Conservation (phyloP, 1,140 invertebrate genomes). For the Hycleus phaleratus region DNA sequence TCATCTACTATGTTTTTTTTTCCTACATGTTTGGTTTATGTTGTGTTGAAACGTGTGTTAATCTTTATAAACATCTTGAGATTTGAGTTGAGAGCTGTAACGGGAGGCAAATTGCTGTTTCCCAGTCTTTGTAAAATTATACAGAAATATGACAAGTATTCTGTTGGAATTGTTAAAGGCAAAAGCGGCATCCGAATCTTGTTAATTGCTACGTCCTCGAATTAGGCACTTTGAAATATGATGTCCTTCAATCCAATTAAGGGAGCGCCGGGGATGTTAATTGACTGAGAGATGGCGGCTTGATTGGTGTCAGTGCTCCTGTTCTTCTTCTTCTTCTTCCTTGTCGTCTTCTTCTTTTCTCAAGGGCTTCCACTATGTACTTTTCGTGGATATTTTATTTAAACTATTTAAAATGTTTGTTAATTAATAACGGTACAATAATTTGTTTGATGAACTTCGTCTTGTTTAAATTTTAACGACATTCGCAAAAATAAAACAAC, state of each 20-base stretch:
- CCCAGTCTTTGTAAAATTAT: too few species aligned
- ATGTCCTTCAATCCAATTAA: conserved; percentile 29
- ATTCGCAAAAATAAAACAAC: too few species aligned
- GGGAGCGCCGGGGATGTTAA: conserved; percentile 26
- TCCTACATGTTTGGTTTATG: too few species aligned
- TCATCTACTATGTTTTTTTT: too few species aligned
- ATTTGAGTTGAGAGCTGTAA: too few species aligned
- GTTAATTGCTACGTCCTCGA: conserved; percentile 27
- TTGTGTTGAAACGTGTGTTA: too few species aligned
- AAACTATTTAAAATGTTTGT: background rate
- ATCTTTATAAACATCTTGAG: too few species aligned
- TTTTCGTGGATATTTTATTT: background rate
- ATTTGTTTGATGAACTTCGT: too few species aligned
- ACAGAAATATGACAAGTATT: too few species aligned
- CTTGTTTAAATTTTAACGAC: too few species aligned
- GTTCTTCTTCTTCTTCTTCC: background rate
- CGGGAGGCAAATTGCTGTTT: too few species aligned
- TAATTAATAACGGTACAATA: background rate
- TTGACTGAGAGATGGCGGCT: conserved; percentile 13
- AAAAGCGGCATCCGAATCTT: conserved; percentile 11
- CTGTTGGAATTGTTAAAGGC: too few species aligned
- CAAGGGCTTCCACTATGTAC: background rate
- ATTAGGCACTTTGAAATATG: conserved; percentile 31
- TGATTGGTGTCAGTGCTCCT: background rate
- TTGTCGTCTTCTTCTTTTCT: background rate